A percentile compares a stretch with the other conserved stretches of the same genome.
phyloP scores from a whole-genome alignment of 2,113 vertebrate species.

The Psilopogon haemacephalus region DNA sequence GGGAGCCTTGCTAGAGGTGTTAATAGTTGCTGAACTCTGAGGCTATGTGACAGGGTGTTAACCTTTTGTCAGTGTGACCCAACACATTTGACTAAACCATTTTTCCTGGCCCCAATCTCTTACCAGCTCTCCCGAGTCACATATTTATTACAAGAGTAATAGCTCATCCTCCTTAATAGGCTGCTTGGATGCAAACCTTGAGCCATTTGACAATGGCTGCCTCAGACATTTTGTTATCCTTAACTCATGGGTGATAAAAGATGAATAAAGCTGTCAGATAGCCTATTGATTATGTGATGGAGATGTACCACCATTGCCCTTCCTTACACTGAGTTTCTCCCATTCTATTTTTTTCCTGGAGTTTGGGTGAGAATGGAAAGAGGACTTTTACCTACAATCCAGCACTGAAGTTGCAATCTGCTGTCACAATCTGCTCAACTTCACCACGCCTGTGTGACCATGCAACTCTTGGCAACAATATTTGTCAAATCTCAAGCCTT shows the following conservation, averaged over 20 bases:
- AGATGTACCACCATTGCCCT: background rate
- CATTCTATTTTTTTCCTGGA: background rate
- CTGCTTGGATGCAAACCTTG: background rate
- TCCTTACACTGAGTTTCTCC: background rate
- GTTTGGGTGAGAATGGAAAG: background rate
- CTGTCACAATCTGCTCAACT: background rate
- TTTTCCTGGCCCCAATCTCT: constrained; percentile 1
- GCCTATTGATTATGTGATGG: constrained; percentile 45
- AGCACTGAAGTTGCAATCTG: background rate
- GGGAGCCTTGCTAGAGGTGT: background rate
- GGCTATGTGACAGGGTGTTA: background rate
- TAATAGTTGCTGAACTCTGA: background rate
- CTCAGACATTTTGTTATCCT: constrained; percentile 18
- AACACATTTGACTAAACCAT: constrained; percentile 2
- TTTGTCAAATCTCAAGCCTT: background rate
- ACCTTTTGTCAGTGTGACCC: background rate
- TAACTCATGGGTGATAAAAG: constrained; percentile 19
- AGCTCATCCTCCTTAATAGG: constrained; percentile 12
- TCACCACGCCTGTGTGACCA: background rate
- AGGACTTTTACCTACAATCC: background rate
- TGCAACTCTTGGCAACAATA: background rate
- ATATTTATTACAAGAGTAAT: background rate
- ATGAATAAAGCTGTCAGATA: constrained; percentile 52
- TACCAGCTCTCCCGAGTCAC: background rate
- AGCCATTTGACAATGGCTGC: background rate